These are phyloP conservation scores for Halichondria panicea DNA, from an alignment of 37 sponge, comb jelly and placozoan species.

Conservation along the genomic window DNA sequence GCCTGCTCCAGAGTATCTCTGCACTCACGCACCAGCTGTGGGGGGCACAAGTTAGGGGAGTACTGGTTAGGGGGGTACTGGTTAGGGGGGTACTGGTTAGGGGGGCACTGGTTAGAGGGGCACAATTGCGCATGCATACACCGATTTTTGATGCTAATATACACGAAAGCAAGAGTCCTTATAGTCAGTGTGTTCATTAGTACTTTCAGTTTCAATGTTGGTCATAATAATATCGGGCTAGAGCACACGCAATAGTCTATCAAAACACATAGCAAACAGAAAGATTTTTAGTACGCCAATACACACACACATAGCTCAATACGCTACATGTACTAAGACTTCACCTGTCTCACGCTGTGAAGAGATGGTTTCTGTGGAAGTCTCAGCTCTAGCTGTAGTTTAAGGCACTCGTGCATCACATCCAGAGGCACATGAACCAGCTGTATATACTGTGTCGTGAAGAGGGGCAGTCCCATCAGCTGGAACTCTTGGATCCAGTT, in stretches of 20 bases:
- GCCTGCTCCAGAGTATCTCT: constrained; percentile 50
- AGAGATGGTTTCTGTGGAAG: constrained; percentile 52
- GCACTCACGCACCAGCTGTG: constrained; percentile 68
- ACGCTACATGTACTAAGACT: not conserved
- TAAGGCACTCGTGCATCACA: constrained; percentile 87
- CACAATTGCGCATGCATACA: not conserved
- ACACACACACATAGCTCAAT: too few relatives aligned
- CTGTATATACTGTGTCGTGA: constrained; percentile 58
- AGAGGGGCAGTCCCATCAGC: constrained; percentile 63
- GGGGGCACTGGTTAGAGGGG: not conserved
- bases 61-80: not conserved
- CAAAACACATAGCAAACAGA: not conserved
- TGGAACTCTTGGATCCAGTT: constrained; percentile 71
- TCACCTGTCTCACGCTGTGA: constrained; percentile 71
- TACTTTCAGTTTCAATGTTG: not conserved
- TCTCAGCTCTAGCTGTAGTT: constrained; percentile 50
- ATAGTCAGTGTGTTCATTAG: too few relatives aligned
- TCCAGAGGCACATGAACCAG: constrained; percentile 78
- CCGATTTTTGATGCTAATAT: too few relatives aligned
- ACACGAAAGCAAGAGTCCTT: not conserved
- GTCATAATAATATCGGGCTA: not conserved
- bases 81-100: not conserved
- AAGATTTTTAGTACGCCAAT: not conserved
- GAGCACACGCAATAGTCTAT: not conserved
- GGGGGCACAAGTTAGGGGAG: constrained; percentile 7